Percentiles rank a stretch among this genome's conserved stretches.
Conservation (phyloP, 2,113 vertebrate species). For the Syrrhaptes paradoxus region DNA sequence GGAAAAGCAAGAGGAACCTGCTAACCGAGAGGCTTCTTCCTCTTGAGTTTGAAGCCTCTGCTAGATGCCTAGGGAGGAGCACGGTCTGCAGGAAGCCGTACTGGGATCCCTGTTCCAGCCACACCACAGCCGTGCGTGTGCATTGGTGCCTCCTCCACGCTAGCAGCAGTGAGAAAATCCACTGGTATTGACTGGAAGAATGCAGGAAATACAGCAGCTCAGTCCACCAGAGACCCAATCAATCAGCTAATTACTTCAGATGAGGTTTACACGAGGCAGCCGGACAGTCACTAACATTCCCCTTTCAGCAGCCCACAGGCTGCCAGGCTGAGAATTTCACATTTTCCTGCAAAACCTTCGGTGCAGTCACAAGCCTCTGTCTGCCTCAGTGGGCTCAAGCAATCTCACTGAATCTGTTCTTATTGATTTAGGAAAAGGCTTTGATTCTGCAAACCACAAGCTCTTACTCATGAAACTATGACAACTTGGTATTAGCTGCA, state of each 20-base stretch:
- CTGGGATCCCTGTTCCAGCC: background rate
- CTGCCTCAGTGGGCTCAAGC: constrained; percentile 32
- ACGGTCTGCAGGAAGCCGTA: background rate
- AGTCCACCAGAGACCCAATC: background rate
- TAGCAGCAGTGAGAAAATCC: background rate
- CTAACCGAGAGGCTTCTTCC: background rate
- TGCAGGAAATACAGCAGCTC: background rate
- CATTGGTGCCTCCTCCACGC: background rate
- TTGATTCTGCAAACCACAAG: constrained; percentile 76
- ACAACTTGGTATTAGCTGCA: constrained; percentile 81
- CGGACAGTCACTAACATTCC: background rate
- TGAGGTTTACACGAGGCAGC: background rate
- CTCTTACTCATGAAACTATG: constrained; percentile 80
- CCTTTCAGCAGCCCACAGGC: background rate
- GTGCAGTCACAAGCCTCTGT: background rate
- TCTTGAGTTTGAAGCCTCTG: background rate
- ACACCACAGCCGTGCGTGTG: accelerated
- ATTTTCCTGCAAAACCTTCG: background rate
- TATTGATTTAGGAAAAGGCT: constrained; percentile 79
- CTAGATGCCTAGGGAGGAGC: background rate
- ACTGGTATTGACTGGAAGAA: accelerated
- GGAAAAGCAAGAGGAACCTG: background rate
- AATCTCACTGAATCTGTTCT: constrained; percentile 70
- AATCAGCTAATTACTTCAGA: background rate
- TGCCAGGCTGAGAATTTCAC: background rate